Conservation (phyloP, 2,888 invertebrate genomes). For the Quadroppia sp. region DNA sequence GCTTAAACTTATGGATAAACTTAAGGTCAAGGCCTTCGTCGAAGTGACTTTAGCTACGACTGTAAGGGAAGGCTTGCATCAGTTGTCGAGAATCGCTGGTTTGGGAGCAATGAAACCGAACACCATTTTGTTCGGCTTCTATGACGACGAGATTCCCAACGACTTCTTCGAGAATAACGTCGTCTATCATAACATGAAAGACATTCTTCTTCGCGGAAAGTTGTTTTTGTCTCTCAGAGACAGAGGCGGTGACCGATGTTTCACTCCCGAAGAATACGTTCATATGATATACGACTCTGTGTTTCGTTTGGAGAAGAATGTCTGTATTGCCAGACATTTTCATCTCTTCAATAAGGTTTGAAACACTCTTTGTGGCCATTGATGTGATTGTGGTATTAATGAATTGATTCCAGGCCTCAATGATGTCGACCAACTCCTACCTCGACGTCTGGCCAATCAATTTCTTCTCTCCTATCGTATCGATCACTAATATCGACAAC, state of each 20-base stretch:
- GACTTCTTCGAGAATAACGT: slow-evolving; percentile 65
- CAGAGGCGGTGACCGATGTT: slow-evolving; percentile 51
- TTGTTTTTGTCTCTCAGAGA: slow-evolving; percentile 59
- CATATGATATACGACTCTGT: slow-evolving; percentile 75
- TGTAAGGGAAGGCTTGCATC: slow-evolving; percentile 84
- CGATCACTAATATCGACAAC: slow-evolving; percentile 72
- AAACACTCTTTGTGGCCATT: background rate
- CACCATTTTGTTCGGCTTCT: slow-evolving; percentile 90
- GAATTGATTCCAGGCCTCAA: background rate
- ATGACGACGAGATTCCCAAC: slow-evolving; percentile 66
- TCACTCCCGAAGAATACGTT: slow-evolving; percentile 67
- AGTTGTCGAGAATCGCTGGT: slow-evolving; percentile 83
- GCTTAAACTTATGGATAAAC: slow-evolving; percentile 88
- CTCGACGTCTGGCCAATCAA: slow-evolving; percentile 99
- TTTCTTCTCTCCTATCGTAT: slow-evolving; percentile 74
- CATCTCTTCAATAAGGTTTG: slow-evolving; percentile 69
- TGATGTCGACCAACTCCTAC: slow-evolving; percentile 57
- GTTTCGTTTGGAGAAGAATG: slow-evolving; percentile 85
- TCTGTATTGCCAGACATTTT: slow-evolving; percentile 89
- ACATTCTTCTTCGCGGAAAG: slow-evolving; percentile 44
- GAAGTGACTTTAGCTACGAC: slow-evolving; percentile 82
- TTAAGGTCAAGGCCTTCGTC: slow-evolving; percentile 91
- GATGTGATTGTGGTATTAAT: background rate
- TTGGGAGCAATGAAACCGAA: slow-evolving; percentile 99
- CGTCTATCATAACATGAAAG: slow-evolving; percentile 45